Conservation (phyloP, 2,797 vertebrate genomes). For the Nothura maculosa region DNA sequence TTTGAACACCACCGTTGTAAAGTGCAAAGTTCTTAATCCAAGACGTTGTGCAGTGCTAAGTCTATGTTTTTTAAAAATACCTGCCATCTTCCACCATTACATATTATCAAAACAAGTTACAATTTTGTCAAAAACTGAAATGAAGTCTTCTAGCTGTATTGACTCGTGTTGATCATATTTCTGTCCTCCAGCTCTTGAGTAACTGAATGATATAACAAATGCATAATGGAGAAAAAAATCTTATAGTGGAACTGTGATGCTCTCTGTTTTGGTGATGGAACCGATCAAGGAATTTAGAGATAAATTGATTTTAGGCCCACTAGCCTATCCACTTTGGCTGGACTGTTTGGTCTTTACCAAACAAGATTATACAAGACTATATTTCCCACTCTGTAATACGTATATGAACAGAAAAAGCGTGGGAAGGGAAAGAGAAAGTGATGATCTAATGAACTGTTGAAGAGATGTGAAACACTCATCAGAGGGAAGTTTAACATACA, state of each 20-base stretch:
- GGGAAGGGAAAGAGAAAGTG: neutral
- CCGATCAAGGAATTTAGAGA: neutral
- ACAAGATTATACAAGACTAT: slow-evolving; percentile 51
- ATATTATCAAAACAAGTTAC: neutral
- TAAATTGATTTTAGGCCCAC: slow-evolving; percentile 32
- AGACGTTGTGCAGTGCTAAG: neutral
- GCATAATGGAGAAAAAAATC: neutral
- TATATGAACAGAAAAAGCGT: neutral
- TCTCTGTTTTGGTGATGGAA: neutral
- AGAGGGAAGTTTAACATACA: neutral
- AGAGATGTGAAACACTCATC: neutral
- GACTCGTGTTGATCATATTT: neutral
- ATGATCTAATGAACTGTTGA: neutral
- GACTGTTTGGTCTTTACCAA: slow-evolving; percentile 18
- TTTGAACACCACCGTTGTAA: neutral
- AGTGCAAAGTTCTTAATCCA: neutral
- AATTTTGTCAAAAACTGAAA: neutral
- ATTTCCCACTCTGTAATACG: neutral
- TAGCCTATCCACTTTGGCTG: slow-evolving; percentile 31
- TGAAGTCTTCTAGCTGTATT: neutral
- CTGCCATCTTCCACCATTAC: neutral
- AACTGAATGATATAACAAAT: neutral
- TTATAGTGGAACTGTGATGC: neutral
- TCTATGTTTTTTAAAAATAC: neutral
- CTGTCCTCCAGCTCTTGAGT: neutral